A percentile compares a stretch with the other conserved stretches of the same genome.
Evolutionary conservation across 1,140 invertebrate species (phyloP).

Genomic region (Halesus radiatus): DNA sequence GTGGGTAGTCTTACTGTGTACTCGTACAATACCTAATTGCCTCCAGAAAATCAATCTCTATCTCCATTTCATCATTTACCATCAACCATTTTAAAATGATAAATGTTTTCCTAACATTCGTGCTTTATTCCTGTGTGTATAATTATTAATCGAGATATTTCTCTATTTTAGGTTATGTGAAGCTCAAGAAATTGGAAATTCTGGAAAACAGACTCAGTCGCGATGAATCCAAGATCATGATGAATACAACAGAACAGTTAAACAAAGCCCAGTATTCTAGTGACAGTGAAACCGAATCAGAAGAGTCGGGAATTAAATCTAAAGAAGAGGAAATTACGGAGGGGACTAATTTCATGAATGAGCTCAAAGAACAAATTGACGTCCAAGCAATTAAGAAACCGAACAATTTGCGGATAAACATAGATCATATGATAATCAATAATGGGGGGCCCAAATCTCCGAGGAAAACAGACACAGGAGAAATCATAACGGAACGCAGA

Average conservation of each 20-base stretch:
- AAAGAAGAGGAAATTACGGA: conserved; percentile 41
- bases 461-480: neutral
- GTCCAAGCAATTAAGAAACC: conserved; percentile 21
- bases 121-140: too few relatives aligned
- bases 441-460: neutral
- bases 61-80: too few relatives aligned
- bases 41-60: too few relatives aligned
- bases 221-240: conserved; percentile 21
- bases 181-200: conserved; percentile 69
- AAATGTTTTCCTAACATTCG: too few relatives aligned
- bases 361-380: conserved; percentile 48
- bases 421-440: neutral
- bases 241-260: conserved; percentile 21
- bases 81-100: too few relatives aligned
- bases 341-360: conserved; percentile 52
- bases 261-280: conserved; percentile 33
- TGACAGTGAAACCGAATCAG: conserved; percentile 34
- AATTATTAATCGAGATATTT: neutral
- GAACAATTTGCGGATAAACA: conserved; percentile 10
- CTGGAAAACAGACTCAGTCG: conserved; percentile 61
- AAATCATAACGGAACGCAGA: conserved; percentile 51
- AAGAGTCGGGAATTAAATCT: conserved; percentile 37
- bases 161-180: conserved; percentile 69
- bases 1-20: too few relatives aligned
- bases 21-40: too few relatives aligned